Conservation (phyloP, 2,113 vertebrate species). For the Riparia riparia region DNA sequence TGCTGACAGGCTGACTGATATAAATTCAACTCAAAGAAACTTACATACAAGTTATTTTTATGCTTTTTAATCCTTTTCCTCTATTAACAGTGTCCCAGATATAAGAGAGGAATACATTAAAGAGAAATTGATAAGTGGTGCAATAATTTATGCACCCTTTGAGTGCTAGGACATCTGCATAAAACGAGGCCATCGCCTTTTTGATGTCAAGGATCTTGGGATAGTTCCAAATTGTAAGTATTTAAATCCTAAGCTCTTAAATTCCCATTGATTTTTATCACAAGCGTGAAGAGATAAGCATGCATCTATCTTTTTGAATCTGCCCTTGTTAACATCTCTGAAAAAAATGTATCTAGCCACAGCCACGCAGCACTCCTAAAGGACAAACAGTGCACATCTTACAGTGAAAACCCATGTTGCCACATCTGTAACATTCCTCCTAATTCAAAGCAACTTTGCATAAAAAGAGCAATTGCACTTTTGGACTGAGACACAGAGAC, state of each 20-base stretch:
- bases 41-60: constrained; percentile 69
- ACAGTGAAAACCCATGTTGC: neutral
- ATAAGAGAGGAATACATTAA: constrained; percentile 68
- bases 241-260: constrained; percentile 63
- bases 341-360: neutral
- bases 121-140: constrained; percentile 61
- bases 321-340: neutral
- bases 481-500: neutral
- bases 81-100: constrained; percentile 61
- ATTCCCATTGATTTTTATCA: constrained; percentile 56
- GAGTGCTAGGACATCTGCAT: constrained; percentile 62
- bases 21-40: constrained; percentile 68
- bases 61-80: constrained; percentile 54
- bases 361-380: neutral
- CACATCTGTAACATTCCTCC: neutral
- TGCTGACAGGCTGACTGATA: constrained; percentile 73
- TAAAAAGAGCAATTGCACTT: neutral
- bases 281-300: constrained; percentile 21
- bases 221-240: constrained; percentile 56
- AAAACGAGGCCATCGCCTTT: constrained; percentile 56
- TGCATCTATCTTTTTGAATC: constrained; percentile 20
- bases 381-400: neutral
- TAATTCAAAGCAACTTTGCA: neutral
- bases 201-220: constrained; percentile 62
- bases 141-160: constrained; percentile 72